Evolutionary conservation across 2,113 vertebrate species (phyloP).

Genomic region (Leptocoma aspasia): DNA sequence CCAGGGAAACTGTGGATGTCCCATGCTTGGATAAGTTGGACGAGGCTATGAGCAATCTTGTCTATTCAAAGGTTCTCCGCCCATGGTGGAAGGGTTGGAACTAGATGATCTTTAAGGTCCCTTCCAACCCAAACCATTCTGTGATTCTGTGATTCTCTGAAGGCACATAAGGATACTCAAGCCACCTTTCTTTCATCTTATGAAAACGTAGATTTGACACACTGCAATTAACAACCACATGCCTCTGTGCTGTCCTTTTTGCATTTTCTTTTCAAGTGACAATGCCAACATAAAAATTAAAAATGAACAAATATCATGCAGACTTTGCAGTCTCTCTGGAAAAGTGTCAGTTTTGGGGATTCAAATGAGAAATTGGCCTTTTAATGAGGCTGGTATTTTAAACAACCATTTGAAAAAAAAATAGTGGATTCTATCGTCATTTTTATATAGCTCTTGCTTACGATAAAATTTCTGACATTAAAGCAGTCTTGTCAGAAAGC

Average conservation of each 20-base stretch:
- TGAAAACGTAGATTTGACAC: neutral
- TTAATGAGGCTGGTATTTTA: conserved; percentile 18
- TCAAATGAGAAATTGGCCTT: neutral
- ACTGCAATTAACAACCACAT: neutral
- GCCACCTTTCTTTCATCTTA: neutral
- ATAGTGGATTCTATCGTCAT: neutral
- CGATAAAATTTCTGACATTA: conserved; percentile 2
- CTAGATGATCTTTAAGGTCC: neutral
- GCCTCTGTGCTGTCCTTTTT: neutral
- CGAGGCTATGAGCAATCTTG: neutral
- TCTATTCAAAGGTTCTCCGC: neutral
- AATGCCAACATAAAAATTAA: neutral
- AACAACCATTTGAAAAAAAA: neutral
- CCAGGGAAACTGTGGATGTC: neutral
- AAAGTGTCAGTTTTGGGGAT: neutral
- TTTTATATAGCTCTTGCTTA: neutral
- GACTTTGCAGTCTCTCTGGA: neutral
- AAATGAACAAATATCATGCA: neutral
- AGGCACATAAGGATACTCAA: neutral
- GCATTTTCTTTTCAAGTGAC: neutral
- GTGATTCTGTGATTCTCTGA: neutral
- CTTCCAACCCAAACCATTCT: neutral
- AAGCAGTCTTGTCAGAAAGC: conserved; percentile 18
- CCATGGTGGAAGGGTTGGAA: neutral
- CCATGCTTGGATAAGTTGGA: neutral